These are phyloP conservation scores for Platysternon megacephalum DNA, from an alignment of 2,113 vertebrate species.

Conservation along the genomic window DNA sequence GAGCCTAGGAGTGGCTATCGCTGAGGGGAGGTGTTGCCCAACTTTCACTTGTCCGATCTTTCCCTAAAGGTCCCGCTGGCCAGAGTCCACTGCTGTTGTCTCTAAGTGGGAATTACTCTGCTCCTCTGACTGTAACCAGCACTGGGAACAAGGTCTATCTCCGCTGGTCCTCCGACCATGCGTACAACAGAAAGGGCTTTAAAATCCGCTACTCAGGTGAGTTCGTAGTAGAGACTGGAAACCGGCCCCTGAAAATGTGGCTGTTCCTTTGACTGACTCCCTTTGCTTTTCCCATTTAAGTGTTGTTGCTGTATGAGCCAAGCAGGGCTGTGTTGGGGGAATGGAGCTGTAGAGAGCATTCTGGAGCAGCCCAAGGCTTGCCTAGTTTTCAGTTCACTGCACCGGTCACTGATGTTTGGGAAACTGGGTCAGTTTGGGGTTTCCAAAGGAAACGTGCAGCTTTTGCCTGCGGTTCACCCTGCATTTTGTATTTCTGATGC, in stretches of 20 bases:
- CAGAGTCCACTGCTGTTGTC: conserved; percentile 93
- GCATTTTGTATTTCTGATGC: background rate
- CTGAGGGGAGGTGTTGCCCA: background rate
- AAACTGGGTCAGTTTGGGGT: background rate
- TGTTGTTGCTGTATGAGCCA: background rate
- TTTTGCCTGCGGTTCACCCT: background rate
- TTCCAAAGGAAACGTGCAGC: background rate
- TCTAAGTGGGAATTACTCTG: conserved; percentile 96
- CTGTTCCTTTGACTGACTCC: background rate
- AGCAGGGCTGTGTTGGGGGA: background rate
- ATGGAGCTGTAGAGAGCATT: background rate
- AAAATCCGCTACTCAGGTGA: conserved; percentile 95
- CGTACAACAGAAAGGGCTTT: conserved; percentile 96
- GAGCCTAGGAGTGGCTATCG: accelerated
- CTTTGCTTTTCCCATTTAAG: background rate
- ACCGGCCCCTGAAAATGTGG: background rate
- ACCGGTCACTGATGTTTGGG: background rate
- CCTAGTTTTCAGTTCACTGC: accelerated
- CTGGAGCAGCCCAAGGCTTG: accelerated
- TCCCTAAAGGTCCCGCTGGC: conserved; percentile 88
- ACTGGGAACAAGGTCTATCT: conserved; percentile 91
- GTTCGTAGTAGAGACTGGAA: background rate
- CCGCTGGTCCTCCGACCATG: conserved; percentile 97
- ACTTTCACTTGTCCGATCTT: accelerated
- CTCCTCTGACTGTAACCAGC: conserved; percentile 92